Evolutionary conservation across 2,888 invertebrate genomes (phyloP), one percentile per base, ranked within the genome.

Genomic region (Torymus aiolomorphi): DNA sequence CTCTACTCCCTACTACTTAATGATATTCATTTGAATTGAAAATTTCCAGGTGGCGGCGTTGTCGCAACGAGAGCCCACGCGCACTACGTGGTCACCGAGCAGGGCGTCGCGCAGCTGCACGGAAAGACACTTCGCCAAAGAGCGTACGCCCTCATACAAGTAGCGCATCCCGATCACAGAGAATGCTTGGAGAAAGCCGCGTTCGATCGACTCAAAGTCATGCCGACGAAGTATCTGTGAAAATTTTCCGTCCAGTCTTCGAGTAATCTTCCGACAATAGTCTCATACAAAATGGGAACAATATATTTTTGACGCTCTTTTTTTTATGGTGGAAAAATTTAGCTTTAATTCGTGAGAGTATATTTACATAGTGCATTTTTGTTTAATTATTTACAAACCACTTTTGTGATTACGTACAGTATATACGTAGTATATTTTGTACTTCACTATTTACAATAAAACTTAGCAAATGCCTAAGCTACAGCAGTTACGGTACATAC

Each of bases 51-150:
- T 86, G 97, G 96, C 80, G 98, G 98, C n/a, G 97, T 98, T 4
- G 97, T 98, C 16, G 97, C 97, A 0, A 94, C 96, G 0, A 93
- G 98, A 83, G 97, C 97, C 0, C 98, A 98, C 89, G 96, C 96
- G 0, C 96, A 98, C 89, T 98, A 98, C 89, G 93, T 98, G 2
- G 98, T 98, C 0, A 98, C 98, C 0, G 98, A 98, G 89, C 93
- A 96, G 84, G 98, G 98, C 16, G 95, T 98, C 84, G 98, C 98
- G 0, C 92, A 94, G 78, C 91, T 98, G 67, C 98, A 97, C 90
- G 98, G 98, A 59, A 97, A 96, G 91, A 95, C 95, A 16, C 92
- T 98, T 72, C 92, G 97, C 1, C 98, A 98, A 89, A 92, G 98
- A 73, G 97, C 98, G 2, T 94, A 97, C 90, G 97, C 95, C 80